Evolutionary conservation across 2,797 vertebrate species (phyloP), one percentile per base, ranked within the genome.

Genomic region (Amazona finschi): DNA sequence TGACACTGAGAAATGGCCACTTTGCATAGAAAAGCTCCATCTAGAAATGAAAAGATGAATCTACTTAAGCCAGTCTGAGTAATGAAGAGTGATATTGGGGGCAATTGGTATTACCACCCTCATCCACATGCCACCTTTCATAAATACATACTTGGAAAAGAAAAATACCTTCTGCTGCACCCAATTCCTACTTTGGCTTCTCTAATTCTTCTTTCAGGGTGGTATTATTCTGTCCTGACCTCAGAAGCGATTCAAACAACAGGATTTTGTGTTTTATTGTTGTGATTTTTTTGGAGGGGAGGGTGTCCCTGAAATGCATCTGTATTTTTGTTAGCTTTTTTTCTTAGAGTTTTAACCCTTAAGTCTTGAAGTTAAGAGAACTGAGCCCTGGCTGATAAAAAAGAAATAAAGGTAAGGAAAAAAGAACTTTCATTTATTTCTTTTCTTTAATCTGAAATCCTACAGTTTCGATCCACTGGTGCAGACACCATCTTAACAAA

Each of bases 351-450:
- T 76, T 73, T 77, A 80, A 28, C 19, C 8, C 12, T 8, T 77
- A 31, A 81, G 8, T 39, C 46, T 69, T 75, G 21, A 18, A 31
- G 49, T 81, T 85, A 61, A 46, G 33, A 86, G 18, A 75, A 53
- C 20, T 62, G 62, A 81, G 18, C 12, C 10, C 11, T 76, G 17
- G 39, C 8, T 14, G 2, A 60, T 52, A 61, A 76, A 64, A 66
- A 82, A 62, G 39, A 85, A 66, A 53, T 55, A 81, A 62, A 81
- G 5, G 15, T 38, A 49, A 61, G 21, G 30, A 93, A 87, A 74
- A 43, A 27, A 0, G 0, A 44, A 7, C 46, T 87, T 78, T 69
- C 1, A 12, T 77, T 25, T 38, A 2, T n/a, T n/a, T 80, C 22
- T 67, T 53, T 24, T 52, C 50, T 75, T 57, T 19, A 20, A 33